Evolutionary conservation across 2,797 vertebrate species (phyloP), one percentile per base, ranked within the genome.

Genomic region (Anabacerthia variegaticeps): DNA sequence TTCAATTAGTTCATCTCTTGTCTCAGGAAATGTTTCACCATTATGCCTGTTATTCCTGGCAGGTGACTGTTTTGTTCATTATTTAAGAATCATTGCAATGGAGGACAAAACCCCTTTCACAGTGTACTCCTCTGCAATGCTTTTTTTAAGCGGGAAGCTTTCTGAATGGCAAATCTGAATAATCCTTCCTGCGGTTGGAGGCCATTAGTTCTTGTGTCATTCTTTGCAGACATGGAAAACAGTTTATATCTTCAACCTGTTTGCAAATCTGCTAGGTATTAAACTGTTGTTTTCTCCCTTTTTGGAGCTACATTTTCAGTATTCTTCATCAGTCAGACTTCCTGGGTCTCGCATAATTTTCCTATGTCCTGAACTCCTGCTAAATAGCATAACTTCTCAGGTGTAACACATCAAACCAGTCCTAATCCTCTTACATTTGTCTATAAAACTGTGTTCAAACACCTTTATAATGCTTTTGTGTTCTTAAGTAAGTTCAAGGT

Each of bases 51-150:
- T 44, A 22, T 72, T 83, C 39, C 36, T 52, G 28, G 21, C 15
- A 88, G 24, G 61, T 4, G 5, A 74, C 12, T 52, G 32, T 46
- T 77, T 51, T 21, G 17, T 49, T 73, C 0, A 61, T 52, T 52
- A 37, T 44, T 49, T 16, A 43, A 73, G 76, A 87, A 37, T 19
- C 20, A 11, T 59, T 55, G 20, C 18, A 65, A 16, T 10, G 4
- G 34, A 65, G 4, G 24, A 56, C n/a, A 32, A 52, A 86, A 28
- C 3, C 5, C 3, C 5, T 65, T 89, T 65, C 34, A 39, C 14
- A 46, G 12, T 17, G 10, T 26, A 4, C 51, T 90, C 10, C 14
- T 69, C 4, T 14, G 17, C 0, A 1, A 15, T 24, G 8, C 7
- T 74, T 9, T 44, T 1, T 1, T 5, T 77, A 36, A 41, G 15